Evolutionary conservation across 2,888 invertebrate species (phyloP).

Genomic region (Coleophora deauratella): DNA sequence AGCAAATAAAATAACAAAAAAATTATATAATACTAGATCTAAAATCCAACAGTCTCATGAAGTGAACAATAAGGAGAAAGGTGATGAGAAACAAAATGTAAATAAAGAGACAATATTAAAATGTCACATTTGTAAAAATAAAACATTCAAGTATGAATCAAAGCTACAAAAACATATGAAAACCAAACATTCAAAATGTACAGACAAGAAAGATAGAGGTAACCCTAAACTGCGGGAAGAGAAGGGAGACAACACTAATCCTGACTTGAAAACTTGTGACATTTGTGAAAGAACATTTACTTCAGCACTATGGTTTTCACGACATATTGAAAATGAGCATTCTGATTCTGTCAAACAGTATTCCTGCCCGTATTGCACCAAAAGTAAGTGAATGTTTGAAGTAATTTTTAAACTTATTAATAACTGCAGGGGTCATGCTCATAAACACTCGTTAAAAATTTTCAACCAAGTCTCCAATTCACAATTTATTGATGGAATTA

Average conservation of each 20-base stretch:
- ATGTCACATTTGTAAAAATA: neutral
- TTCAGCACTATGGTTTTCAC: slow-evolving; percentile 50
- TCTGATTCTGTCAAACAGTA: slow-evolving; percentile 29
- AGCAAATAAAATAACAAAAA: slow-evolving; percentile 27
- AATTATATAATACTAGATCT: slow-evolving; percentile 40
- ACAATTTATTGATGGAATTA: too few relatives aligned
- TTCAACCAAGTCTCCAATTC: too few relatives aligned
- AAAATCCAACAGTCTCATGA: slow-evolving; percentile 12
- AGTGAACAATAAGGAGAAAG: slow-evolving; percentile 17
- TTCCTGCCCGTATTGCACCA: slow-evolving; percentile 41
- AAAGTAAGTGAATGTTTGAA: slow-evolving; percentile 54
- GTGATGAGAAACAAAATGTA: neutral
- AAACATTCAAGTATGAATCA: neutral
- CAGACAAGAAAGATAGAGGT: neutral
- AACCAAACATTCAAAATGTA: neutral
- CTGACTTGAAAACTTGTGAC: slow-evolving; percentile 40
- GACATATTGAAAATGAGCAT: slow-evolving; percentile 53
- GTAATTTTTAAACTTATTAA: too few relatives aligned
- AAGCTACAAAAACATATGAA: neutral
- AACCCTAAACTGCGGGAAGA: slow-evolving; percentile 11
- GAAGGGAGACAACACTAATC: slow-evolving; percentile 29
- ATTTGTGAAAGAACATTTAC: slow-evolving; percentile 44
- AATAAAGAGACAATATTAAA: neutral
- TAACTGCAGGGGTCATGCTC: too few relatives aligned
- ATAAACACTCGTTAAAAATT: too few relatives aligned